These are phyloP conservation scores for Pterois miles DNA, from an alignment of 2,797 vertebrate species.

Conservation along the genomic window DNA sequence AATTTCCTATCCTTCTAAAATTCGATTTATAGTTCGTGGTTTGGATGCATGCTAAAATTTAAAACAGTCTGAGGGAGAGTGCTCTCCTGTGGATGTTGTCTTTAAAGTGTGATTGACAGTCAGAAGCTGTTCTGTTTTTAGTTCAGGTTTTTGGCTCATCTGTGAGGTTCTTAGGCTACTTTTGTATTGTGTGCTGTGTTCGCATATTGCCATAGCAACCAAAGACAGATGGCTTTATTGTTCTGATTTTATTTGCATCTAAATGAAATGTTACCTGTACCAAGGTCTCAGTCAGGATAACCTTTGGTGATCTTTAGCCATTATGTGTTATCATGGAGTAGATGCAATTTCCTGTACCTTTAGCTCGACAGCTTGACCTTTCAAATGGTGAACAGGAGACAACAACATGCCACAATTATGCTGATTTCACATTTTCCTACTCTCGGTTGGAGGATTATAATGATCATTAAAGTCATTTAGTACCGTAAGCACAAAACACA, in stretches of 20 bases:
- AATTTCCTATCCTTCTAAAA: not conserved
- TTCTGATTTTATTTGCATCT: conserved; percentile 25
- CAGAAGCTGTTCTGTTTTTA: not conserved
- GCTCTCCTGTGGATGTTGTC: not conserved
- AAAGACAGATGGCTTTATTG: not conserved
- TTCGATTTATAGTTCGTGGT: not conserved
- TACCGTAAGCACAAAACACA: not conserved
- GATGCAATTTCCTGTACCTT: not conserved
- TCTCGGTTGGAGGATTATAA: not conserved
- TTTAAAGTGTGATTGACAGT: conserved; percentile 1
- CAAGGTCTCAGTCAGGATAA: not conserved
- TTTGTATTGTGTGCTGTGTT: not conserved
- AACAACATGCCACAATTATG: not conserved
- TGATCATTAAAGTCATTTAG: not conserved
- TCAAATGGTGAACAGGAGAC: not conserved
- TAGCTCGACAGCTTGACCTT: not conserved
- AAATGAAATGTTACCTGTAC: not conserved
- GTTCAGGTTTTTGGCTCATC: not conserved
- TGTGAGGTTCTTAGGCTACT: not conserved
- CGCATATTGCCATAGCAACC: conserved; percentile 24
- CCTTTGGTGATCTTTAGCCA: not conserved
- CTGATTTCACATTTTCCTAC: not conserved
- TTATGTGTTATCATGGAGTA: not conserved
- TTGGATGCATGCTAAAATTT: not conserved
- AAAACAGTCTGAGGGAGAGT: not conserved